Conservation (phyloP, 2,797 vertebrate genomes). For the Anabacerthia variegaticeps region DNA sequence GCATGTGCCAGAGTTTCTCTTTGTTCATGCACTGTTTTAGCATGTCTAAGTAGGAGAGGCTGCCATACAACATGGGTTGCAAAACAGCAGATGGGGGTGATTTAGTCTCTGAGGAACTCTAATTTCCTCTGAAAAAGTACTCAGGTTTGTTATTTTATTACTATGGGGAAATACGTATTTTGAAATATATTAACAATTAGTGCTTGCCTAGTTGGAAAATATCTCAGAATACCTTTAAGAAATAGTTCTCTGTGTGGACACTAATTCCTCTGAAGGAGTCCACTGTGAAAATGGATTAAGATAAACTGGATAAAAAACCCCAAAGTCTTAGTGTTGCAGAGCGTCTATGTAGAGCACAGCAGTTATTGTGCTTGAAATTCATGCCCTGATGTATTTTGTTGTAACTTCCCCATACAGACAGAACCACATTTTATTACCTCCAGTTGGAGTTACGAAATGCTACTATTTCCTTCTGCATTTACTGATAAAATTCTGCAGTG, state of each 20-base stretch:
- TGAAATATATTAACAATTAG: slow-evolving; percentile 44
- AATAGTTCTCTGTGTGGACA: slow-evolving; percentile 10
- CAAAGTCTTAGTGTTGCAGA: background rate
- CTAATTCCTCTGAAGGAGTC: slow-evolving; percentile 53
- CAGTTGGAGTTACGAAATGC: background rate
- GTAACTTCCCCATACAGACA: background rate
- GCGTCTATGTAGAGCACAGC: slow-evolving; percentile 20
- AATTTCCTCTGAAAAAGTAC: slow-evolving; percentile 66
- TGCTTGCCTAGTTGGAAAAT: slow-evolving; percentile 42
- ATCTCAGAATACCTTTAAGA: slow-evolving; percentile 27
- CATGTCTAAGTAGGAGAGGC: slow-evolving; percentile 73
- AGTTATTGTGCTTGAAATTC: slow-evolving; percentile 49
- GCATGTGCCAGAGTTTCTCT: slow-evolving; percentile 68
- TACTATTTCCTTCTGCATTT: slow-evolving; percentile 37
- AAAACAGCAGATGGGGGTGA: slow-evolving; percentile 72
- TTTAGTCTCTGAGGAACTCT: slow-evolving; percentile 68
- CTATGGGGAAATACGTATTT: slow-evolving; percentile 49
- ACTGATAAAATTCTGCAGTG: slow-evolving; percentile 44
- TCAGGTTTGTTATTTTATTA: slow-evolving; percentile 65
- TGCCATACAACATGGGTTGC: slow-evolving; percentile 66
- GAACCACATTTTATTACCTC: background rate
- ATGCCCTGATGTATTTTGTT: slow-evolving; percentile 26
- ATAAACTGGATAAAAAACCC: slow-evolving; percentile 1
- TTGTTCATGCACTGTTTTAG: slow-evolving; percentile 73
- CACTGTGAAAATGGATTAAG: slow-evolving; percentile 63